Evolutionary conservation across 2,888 invertebrate species (phyloP).

Genomic region (Erebia aethiops): DNA sequence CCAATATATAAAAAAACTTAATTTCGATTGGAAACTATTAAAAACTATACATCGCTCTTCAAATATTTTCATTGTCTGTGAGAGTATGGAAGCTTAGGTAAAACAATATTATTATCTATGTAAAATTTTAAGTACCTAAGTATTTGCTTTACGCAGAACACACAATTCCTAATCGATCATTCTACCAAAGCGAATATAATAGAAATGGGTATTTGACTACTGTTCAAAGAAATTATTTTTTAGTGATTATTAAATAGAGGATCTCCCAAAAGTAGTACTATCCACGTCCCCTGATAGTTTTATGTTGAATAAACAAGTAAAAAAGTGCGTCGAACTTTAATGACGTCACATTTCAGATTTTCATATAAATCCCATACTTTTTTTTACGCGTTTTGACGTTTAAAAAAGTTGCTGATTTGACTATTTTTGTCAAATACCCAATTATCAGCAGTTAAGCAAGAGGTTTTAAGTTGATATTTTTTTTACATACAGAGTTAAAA

Average conservation of each 20-base stretch:
- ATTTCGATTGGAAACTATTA: conserved; percentile 16
- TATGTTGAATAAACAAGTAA: no score
- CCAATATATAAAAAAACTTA: conserved; percentile 37
- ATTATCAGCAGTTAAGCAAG: not conserved
- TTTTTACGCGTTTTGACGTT: no score
- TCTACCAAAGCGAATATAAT: not conserved
- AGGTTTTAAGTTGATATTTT: not conserved
- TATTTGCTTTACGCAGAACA: not conserved
- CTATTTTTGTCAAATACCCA: no score
- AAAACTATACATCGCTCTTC: conserved; percentile 28
- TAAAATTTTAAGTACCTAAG: not conserved
- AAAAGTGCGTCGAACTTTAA: no score
- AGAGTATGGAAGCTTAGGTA: conserved; percentile 5
- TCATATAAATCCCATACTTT: no score
- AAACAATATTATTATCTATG: not conserved
- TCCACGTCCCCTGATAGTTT: no score
- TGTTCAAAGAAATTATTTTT: no score
- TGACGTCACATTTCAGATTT: no score
- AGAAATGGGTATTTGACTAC: no score
- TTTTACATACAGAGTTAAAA: not conserved
- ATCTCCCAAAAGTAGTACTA: no score
- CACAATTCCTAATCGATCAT: not conserved
- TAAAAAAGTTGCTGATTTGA: no score
- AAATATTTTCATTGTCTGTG: conserved; percentile 25
- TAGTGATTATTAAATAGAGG: no score